These are phyloP conservation scores for Sinopyrophorus schimmeli DNA, from an alignment of 2,888 invertebrate genomes.

Conservation along the genomic window DNA sequence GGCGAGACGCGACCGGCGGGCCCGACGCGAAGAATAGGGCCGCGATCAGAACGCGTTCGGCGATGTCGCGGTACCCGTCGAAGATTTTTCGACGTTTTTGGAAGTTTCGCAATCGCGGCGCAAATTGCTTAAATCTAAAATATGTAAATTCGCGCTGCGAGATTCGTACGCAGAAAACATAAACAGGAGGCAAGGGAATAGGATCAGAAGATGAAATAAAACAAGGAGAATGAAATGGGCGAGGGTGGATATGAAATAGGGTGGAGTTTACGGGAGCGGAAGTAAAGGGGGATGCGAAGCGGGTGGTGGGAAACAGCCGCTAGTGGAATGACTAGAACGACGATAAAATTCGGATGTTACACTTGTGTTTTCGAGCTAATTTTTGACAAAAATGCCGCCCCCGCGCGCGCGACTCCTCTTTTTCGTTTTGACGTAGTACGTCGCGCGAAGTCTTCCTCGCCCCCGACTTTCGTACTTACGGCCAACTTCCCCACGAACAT, in stretches of 20 bases:
- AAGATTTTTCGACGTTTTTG: constrained; percentile 24
- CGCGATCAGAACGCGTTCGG: constrained; percentile 38
- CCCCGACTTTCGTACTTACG: too few relatives aligned
- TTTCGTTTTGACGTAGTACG: too few relatives aligned
- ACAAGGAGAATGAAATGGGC: constrained; percentile 57
- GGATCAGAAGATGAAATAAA: constrained; percentile 56
- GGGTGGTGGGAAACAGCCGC: constrained; percentile 48
- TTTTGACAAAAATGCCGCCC: constrained; percentile 37
- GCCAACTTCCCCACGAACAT: too few relatives aligned
- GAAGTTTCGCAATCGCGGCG: constrained; percentile 31
- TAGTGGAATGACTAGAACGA: constrained; percentile 32
- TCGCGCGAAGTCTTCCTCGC: too few relatives aligned
- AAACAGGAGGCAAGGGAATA: constrained; percentile 39
- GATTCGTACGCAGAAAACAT: constrained; percentile 44
- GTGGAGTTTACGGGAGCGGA: constrained; percentile 63
- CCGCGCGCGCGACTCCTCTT: too few relatives aligned
- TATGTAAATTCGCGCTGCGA: constrained; percentile 54
- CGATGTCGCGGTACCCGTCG: constrained; percentile 26
- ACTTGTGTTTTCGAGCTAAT: constrained; percentile 45
- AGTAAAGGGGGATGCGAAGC: constrained; percentile 59
- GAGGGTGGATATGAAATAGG: constrained; percentile 56
- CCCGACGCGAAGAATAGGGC: constrained; percentile 12
- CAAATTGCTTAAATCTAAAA: constrained; percentile 51
- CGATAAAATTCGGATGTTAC: constrained; percentile 41
- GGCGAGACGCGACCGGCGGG: constrained; percentile 17